Base-by-base conservation (phyloP, 2,888 invertebrate species). In the Eristalis intricaria region DNA sequence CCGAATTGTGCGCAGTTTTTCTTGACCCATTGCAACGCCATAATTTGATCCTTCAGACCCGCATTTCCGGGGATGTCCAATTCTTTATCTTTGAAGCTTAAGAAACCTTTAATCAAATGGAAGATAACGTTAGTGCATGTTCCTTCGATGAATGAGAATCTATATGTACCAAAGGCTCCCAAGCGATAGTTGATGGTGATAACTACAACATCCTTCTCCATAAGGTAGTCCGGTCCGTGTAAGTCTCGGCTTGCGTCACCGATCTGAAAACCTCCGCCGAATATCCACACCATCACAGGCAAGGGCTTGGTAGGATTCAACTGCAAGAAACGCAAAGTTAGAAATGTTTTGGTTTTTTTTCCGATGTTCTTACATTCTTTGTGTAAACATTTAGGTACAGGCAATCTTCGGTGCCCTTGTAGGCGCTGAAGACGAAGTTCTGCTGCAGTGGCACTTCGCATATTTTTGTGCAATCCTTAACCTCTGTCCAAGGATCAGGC, bases 31-130 rank as follows among this genome's bases (percentile, higher is more conserved):
- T 92, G 91, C 15, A 94, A 89, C 1, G 94, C 94, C 90, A 94
- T 84, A 0, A 94, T 91, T 89, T 93, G 93, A 89, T 94, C 94
- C 90, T 94, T 94, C 0, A 94, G 89, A 0, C 93, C 94, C 2
- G 94, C 94, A 89, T 94, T 94, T 1, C 94, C 94, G 1, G 94
- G 93, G 26, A 94, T 93, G 35, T 92, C 91, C 19, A 94, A 84
- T 4, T 92, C 91, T 4, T 92, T 90, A 89, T 94, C 94, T 63
- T 91, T 89, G 1, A 94, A 90, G 81, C 92, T 92, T 15, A 94
- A 89, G 82, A 94, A 94, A 26, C 94, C 94, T 94, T 10, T 13
- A 38, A 38, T 38, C 1, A 19, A 43, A 23, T 11, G 11, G 35
- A 90, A 91, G 91, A 70, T 92, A 91, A 5, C 11, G 38, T 19